Base-by-base conservation (phyloP, 2,113 vertebrate genomes). In the Pogonocichla stellata region DNA sequence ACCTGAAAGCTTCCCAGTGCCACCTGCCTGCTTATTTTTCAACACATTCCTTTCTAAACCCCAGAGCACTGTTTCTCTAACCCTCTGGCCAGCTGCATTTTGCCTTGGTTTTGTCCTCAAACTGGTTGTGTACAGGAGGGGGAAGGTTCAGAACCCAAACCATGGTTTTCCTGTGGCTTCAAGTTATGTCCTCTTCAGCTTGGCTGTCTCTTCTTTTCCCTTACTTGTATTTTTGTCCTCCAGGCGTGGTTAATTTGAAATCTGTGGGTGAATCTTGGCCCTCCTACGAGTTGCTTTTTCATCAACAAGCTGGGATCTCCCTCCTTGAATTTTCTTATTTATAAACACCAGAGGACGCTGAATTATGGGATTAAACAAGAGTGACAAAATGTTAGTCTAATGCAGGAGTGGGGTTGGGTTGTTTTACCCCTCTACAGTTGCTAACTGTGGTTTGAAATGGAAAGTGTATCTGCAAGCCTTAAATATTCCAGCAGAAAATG, bases 271-370 rank as follows among this genome's bases (percentile, higher is more conserved):
- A 90, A 72, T 64, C 31, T 48, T 40, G 54, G 75, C 51, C 65
- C 45, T 58, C 5, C 1, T 33, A n/a, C n/a, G 45, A 83, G 33
- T 4, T 67, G 28, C 7, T 47, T 60, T 40, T 67, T 33, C 23
- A 50, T 9, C 1, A 11, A 50, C n/a, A 62, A 67, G 34, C 8
- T 67, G 29, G 36, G 54, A 53, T 69, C 22, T 67, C 31, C 36
- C 42, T 67, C 31, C 34, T 66, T 56, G 19, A 34, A 29, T 72
- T 69, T 80, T 64, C 48, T 57, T 75, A 36, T 43, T 81, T 84
- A 64, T 19, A 24, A 75, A 57, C 25, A 79, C 54, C 29, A 40
- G 61, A 62, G 23, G 4, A 6, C 0, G 0, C 23, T 50, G 36
- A 56, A 28, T 12, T n/a, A 14, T 0, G 0, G 16, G 9, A 87